A percentile compares a stretch with the other conserved stretches of the same genome.
Evolutionary conservation across 2,888 invertebrate species (phyloP).

Genomic region (Hetaerina titia): DNA sequence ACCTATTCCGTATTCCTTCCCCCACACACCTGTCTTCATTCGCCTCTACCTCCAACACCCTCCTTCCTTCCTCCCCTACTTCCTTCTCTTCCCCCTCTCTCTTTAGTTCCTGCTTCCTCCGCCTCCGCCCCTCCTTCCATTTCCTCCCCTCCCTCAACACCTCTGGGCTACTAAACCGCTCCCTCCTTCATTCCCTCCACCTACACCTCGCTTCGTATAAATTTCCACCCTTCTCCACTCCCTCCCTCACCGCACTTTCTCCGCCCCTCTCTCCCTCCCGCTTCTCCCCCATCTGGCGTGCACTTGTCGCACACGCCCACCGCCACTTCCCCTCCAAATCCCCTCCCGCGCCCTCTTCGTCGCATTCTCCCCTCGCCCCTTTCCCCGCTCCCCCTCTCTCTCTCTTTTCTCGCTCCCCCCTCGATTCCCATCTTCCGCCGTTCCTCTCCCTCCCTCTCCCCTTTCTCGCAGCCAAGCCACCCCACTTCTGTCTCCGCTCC

Average conservation of each 20-base stretch:
- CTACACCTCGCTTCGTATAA: background rate
- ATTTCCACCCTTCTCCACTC: background rate
- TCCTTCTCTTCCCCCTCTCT: background rate
- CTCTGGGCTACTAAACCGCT: background rate
- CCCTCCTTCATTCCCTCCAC: background rate
- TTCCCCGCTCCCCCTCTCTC: background rate
- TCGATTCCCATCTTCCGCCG: background rate
- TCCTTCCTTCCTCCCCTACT: background rate
- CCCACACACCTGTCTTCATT: background rate
- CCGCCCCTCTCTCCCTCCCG: background rate
- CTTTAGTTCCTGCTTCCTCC: background rate
- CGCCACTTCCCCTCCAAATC: background rate
- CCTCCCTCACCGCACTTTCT: background rate
- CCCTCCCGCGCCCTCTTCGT: background rate
- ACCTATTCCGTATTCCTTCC: background rate
- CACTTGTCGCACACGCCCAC: slow-evolving; percentile 25
- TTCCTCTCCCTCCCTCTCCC: background rate
- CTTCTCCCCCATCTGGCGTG: slow-evolving; percentile 32
- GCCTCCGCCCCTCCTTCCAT: background rate
- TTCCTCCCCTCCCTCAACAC: background rate
- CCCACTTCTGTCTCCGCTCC: too few species aligned
- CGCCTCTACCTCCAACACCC: background rate
- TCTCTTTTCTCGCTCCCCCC: background rate
- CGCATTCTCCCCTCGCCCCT: background rate
- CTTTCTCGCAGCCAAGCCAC: background rate